Conservation (phyloP, 2,888 invertebrate species). For the Drosophila yooni region DNA sequence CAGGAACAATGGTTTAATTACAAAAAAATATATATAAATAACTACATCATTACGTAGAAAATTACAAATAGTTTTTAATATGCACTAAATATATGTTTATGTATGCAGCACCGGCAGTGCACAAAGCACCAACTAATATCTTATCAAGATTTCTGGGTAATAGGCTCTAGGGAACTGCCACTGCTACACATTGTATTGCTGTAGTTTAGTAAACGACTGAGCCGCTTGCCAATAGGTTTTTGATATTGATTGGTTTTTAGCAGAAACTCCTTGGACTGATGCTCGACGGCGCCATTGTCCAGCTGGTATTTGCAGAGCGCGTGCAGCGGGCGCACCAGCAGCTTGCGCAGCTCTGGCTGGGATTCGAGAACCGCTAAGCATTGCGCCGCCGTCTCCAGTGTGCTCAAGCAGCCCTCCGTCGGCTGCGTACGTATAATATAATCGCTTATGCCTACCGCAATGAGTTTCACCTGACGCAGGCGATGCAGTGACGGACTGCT, state of each 20-base stretch:
- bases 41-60: slow-evolving; percentile 35
- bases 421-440: slow-evolving; percentile 98
- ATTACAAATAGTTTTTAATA: slow-evolving; percentile 41
- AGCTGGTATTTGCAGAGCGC: slow-evolving; percentile 94
- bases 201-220: slow-evolving; percentile 87
- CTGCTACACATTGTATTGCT: slow-evolving; percentile 65
- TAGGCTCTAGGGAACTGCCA: slow-evolving; percentile 26
- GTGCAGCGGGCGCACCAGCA: slow-evolving; percentile 91
- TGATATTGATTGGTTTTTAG: slow-evolving; percentile 92
- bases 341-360: slow-evolving; percentile 87
- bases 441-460: slow-evolving; percentile 90
- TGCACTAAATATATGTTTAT: slow-evolving; percentile 49
- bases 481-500: slow-evolving; percentile 91
- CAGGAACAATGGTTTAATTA: slow-evolving; percentile 69
- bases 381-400: slow-evolving; percentile 86
- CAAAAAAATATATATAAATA: neutral
- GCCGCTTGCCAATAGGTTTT: slow-evolving; percentile 91
- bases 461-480: slow-evolving; percentile 92
- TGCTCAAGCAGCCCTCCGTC: slow-evolving; percentile 95
- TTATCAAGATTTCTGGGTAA: slow-evolving; percentile 45
- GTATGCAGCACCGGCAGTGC: slow-evolving; percentile 23
- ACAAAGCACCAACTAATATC: slow-evolving; percentile 18
- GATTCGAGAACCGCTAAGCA: slow-evolving; percentile 90
- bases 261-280: slow-evolving; percentile 96
- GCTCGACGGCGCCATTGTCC: slow-evolving; percentile 95